Percentiles rank a stretch among this genome's conserved stretches.
Evolutionary conservation across 2,113 vertebrate genomes (phyloP).

Genomic region (Oenanthe melanoleuca): DNA sequence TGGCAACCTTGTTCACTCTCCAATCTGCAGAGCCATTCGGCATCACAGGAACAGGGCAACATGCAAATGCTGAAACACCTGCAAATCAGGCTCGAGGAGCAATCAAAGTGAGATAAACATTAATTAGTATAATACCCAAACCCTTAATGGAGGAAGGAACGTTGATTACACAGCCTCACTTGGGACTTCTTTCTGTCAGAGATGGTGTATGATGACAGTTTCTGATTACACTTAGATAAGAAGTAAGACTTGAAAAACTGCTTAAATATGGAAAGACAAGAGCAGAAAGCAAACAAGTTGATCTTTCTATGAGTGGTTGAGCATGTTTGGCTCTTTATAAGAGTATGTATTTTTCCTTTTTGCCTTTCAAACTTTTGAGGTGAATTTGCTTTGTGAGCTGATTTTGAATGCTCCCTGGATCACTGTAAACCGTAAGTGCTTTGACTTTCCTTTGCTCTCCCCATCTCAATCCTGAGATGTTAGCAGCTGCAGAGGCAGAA

Average conservation of each 20-base stretch:
- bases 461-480: accelerated
- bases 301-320: background rate
- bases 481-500: background rate
- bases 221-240: constrained; percentile 65
- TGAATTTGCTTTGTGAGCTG: background rate
- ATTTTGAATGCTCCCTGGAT: background rate
- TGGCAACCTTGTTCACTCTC: constrained; percentile 39
- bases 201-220: constrained; percentile 12
- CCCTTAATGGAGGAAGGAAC: constrained; percentile 62
- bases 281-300: constrained; percentile 50
- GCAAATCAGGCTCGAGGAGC: constrained; percentile 69
- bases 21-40: background rate
- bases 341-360: background rate
- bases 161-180: constrained; percentile 58
- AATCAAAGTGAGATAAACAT: constrained; percentile 71
- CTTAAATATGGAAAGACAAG: constrained; percentile 25
- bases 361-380: constrained; percentile 16
- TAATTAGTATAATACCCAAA: constrained; percentile 70
- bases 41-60: background rate
- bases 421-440: background rate
- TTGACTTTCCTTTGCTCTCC: background rate
- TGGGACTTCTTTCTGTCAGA: constrained; percentile 61
- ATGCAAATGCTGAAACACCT: constrained; percentile 47
- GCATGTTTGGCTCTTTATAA: background rate
- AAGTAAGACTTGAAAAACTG: constrained; percentile 26